These are phyloP conservation scores for Meloidogyne hapla DNA, from an alignment of 1,140 invertebrate species.

Conservation along the genomic window DNA sequence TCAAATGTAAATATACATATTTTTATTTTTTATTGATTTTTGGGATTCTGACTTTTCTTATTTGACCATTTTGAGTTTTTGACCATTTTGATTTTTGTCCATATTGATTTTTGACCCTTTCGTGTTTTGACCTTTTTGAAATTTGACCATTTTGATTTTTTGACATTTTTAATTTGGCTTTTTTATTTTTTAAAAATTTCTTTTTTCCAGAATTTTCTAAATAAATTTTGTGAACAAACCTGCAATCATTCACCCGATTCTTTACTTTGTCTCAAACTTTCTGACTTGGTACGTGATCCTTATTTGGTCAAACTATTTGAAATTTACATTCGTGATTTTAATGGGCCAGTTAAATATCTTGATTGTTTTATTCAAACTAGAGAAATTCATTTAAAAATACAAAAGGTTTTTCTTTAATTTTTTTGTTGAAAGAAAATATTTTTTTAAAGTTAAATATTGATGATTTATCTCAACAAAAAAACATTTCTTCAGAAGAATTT, in stretches of 20 bases:
- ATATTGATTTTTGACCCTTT: too few relatives aligned
- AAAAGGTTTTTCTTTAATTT: slow-evolving; percentile 19
- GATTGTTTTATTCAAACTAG: slow-evolving; percentile 49
- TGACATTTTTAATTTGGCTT: too few relatives aligned
- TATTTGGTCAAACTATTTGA: slow-evolving; percentile 45
- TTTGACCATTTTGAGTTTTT: too few relatives aligned
- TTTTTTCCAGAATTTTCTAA: slow-evolving; percentile 26
- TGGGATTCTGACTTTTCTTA: too few relatives aligned
- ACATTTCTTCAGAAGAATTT: not conserved
- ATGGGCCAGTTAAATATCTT: slow-evolving; percentile 43
- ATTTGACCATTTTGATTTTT: not conserved
- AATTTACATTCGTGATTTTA: slow-evolving; percentile 45
- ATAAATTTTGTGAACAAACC: slow-evolving; percentile 32
- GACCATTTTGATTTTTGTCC: too few relatives aligned
- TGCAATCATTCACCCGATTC: slow-evolving; percentile 46
- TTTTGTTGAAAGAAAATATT: not conserved
- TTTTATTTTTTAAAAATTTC: not conserved
- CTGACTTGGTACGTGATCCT: slow-evolving; percentile 39
- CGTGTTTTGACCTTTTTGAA: not conserved
- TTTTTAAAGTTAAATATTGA: not conserved
- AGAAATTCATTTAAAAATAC: slow-evolving; percentile 42
- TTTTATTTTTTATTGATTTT: not conserved
- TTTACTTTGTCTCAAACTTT: slow-evolving; percentile 45
- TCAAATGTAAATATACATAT: not conserved
- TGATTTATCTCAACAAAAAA: not conserved